Conservation (phyloP, 92 coral and sea anemone genomes). For the Metridium senile region DNA sequence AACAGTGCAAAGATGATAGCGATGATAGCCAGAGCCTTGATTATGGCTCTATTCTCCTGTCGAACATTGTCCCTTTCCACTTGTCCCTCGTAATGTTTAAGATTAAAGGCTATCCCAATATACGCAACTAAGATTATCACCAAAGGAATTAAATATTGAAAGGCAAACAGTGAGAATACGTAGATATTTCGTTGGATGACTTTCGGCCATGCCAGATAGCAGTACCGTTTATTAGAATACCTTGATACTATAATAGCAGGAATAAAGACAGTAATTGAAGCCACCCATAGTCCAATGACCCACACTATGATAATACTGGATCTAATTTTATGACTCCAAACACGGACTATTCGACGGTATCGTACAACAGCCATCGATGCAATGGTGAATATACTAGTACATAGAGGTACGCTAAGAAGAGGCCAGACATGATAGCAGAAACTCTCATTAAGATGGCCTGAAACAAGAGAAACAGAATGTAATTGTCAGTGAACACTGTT, state of each 20-base stretch:
- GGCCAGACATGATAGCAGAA: slow-evolving; percentile 43
- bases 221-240: slow-evolving; percentile 7
- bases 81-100: slow-evolving; percentile 32
- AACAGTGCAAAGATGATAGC: slow-evolving; percentile 16
- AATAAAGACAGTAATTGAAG: slow-evolving; percentile 16
- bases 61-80: slow-evolving; percentile 19
- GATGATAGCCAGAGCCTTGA: slow-evolving; percentile 29
- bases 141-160: slow-evolving; percentile 35
- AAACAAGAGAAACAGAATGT: too few species aligned
- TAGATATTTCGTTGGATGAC: slow-evolving; percentile 14
- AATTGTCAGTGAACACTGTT: too few species aligned
- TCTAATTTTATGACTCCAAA: slow-evolving; percentile 21
- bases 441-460: slow-evolving; percentile 3
- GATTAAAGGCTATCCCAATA: slow-evolving; percentile 11
- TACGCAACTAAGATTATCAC: slow-evolving; percentile 18
- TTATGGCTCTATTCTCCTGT: slow-evolving; percentile 34
- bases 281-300: slow-evolving; percentile 21
- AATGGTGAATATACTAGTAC: slow-evolving; percentile 29
- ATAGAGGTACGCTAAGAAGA: slow-evolving; percentile 29
- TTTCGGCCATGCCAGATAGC: slow-evolving; percentile 23
- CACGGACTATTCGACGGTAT: slow-evolving; percentile 21
- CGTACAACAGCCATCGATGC: slow-evolving; percentile 35
- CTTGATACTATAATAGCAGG: slow-evolving; percentile 29
- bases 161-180: slow-evolving; percentile 15
- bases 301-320: slow-evolving; percentile 2